A percentile compares a stretch with the other conserved stretches of the same genome.
Conservation (phyloP, 2,113 vertebrate genomes). For the Ciconia stormi region DNA sequence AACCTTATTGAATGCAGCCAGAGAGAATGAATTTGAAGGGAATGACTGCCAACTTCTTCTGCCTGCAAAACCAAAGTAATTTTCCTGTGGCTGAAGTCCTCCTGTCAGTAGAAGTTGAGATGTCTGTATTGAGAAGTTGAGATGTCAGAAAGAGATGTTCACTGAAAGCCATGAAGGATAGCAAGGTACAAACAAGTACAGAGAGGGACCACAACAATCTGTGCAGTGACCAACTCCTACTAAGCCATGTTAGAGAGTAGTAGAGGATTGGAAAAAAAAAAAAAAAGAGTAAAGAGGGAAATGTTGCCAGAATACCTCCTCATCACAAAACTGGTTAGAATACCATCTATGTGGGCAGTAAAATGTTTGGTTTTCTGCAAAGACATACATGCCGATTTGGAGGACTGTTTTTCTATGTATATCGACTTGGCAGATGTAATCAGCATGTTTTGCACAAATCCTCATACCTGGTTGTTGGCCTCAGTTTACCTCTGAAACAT, state of each 20-base stretch:
- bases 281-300: background rate
- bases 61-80: background rate
- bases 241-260: background rate
- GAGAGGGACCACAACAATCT: background rate
- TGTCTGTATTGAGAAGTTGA: background rate
- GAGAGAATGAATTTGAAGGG: background rate
- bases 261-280: background rate
- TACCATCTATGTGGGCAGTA: background rate
- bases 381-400: background rate
- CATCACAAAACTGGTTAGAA: background rate
- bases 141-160: background rate
- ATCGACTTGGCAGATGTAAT: background rate
- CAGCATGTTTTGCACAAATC: background rate
- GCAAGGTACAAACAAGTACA: background rate
- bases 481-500: background rate
- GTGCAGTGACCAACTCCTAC: background rate
- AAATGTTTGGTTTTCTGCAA: background rate
- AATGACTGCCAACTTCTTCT: background rate
- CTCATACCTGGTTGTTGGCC: background rate
- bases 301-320: background rate
- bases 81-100: background rate
- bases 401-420: background rate
- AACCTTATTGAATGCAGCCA: background rate
- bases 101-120: background rate
- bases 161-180: background rate